Base-by-base conservation (phyloP, 1,140 invertebrate species). In the Druon quercuslanigerum region DNA sequence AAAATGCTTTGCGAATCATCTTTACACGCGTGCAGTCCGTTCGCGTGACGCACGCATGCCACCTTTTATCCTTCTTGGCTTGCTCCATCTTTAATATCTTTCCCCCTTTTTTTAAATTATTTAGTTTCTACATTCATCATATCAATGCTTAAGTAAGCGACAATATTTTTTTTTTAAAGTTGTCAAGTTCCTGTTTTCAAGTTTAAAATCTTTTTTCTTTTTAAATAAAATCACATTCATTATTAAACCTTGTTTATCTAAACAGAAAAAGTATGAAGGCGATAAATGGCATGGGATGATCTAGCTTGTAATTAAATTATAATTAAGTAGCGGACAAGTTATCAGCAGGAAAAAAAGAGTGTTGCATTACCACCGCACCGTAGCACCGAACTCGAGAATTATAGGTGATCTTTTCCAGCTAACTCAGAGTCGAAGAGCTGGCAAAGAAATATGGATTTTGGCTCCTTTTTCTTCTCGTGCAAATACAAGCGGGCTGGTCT, bases 11-110 rank as follows among this genome's bases (percentile, higher is more conserved):
- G 33, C 25, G 40, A 66, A 83, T 85, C 87, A 89, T 89, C 87
- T 89, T 88, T 87, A 85, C 84, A 87, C 87, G 84, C 87, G 87
- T 87, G 87, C 87, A 85, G 84, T 88, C 81, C 84, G 87, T 80
- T 89, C 83, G 87, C 88, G 88, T 89, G 88, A 88, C 82, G 84
- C 84, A 86, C 88, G 87, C 86, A 86, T 84, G 82, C 81, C 76
- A 77, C 82, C 33, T 72, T 77, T 81, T 74, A 56, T 79, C 56
- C 57, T 71, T 76, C 75, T 56, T 79, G 51, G 50, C 70, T 78
- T 74, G 8, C 50, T 75, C 0, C 71, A 66, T 51, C 66, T 70
- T 50, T 79, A 72, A 33, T 79, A 70, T 52, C 76, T 54, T 78
- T 74, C 72, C 70, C 51, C 54, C 72, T 17, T 20, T 9, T 51